Evolutionary conservation across 2,888 invertebrate species (phyloP).

Genomic region (Frankliniella intonsa): DNA sequence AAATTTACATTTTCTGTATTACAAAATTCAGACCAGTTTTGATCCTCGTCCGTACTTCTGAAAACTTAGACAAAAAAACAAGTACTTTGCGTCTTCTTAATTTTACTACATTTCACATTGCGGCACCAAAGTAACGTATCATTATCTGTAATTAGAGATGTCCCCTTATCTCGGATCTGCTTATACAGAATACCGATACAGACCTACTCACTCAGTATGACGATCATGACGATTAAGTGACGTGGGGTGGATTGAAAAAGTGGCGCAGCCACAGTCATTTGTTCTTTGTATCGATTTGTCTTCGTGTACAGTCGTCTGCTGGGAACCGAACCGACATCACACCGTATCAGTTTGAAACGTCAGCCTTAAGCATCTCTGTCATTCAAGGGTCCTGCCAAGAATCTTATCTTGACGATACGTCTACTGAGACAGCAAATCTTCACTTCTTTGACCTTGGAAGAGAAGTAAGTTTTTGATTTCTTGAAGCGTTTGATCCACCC

Average conservation of each 20-base stretch:
- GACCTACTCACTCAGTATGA: too few relatives aligned
- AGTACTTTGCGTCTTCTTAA: background rate
- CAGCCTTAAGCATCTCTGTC: background rate
- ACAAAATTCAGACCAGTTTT: background rate
- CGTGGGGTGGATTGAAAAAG: too few relatives aligned
- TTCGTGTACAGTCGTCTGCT: conserved; percentile 6
- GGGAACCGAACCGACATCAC: background rate
- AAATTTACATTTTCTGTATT: background rate
- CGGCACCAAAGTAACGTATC: background rate
- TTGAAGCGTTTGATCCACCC: background rate
- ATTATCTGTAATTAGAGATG: too few relatives aligned
- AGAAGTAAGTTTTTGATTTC: background rate
- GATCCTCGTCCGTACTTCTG: background rate
- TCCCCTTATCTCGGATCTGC: too few relatives aligned
- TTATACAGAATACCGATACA: too few relatives aligned
- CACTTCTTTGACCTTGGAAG: background rate
- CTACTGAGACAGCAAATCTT: background rate
- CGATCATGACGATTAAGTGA: too few relatives aligned
- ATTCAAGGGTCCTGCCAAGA: background rate
- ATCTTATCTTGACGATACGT: background rate
- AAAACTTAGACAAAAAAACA: too few relatives aligned
- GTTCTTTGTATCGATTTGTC: background rate
- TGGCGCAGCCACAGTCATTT: too few relatives aligned
- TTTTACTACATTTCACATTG: background rate
- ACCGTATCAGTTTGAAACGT: background rate